A percentile compares a stretch with the other conserved stretches of the same genome.
Conservation (phyloP, 2,113 vertebrate species). For the Rana temporaria region DNA sequence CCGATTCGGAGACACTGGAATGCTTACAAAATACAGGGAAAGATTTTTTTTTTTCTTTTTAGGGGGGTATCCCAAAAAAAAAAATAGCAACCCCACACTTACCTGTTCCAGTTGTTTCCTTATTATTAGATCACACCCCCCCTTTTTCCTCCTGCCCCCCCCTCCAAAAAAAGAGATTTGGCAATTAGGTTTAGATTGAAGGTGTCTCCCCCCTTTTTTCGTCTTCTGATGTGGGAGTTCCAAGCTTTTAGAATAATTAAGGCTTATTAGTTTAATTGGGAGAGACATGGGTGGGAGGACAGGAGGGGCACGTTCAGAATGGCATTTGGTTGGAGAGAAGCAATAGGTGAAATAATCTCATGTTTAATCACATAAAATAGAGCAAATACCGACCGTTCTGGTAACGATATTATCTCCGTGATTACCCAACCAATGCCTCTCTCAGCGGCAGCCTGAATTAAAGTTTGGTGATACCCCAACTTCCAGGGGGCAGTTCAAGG, state of each 20-base stretch:
- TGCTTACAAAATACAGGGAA: slow-evolving; percentile 17
- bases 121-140: background rate
- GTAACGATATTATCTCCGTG: background rate
- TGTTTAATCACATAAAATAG: slow-evolving; percentile 5
- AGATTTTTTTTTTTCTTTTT: background rate
- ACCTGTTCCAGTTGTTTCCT: background rate
- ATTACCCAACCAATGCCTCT: background rate
- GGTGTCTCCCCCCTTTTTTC: slow-evolving; percentile 34
- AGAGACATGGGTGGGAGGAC: slow-evolving; percentile 44
- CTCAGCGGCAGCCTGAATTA: background rate
- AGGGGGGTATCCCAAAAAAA: slow-evolving; percentile 50
- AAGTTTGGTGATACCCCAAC: background rate
- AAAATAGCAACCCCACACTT: slow-evolving; percentile 16
- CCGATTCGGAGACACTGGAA: slow-evolving; percentile 27
- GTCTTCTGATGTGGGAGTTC: slow-evolving; percentile 28
- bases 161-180: slow-evolving; percentile 5
- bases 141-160: background rate
- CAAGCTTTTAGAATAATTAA: slow-evolving; percentile 54
- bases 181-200: slow-evolving; percentile 7
- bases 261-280: slow-evolving; percentile 55
- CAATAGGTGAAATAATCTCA: slow-evolving; percentile 15
- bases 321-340: slow-evolving; percentile 11
- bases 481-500: background rate
- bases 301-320: slow-evolving; percentile 21
- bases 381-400: background rate